Base-by-base conservation (phyloP, 2,888 invertebrate genomes). In the Tenthredo distinguenda region DNA sequence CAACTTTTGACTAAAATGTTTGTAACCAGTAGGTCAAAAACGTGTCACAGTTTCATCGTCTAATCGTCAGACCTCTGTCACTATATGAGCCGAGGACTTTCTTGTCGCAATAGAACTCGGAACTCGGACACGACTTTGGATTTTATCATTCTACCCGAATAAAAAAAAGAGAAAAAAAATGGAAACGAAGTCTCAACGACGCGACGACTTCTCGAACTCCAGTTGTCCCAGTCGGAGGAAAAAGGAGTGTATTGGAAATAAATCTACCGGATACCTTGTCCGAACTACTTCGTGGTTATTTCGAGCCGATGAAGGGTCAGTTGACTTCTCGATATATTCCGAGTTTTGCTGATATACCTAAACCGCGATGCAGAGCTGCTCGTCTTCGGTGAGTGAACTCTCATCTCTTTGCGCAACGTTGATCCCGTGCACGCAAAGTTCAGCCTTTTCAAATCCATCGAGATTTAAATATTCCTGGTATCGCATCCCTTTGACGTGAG, bases 401-500 rank as follows among this genome's bases (percentile, higher is more conserved):
- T n/a, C n/a, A n/a, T n/a, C n/a, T n/a, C n/a, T n/a, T n/a, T 76
- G 18, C 37, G 47, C n/a, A 47, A 12, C 43, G 76, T 21, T n/a
- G 43, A 47, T 43, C 76, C 34, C 79, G 18, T 21, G 21, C 26
- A 47, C 10, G 77, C 37, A 40, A 40, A 26, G 40, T 62, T 40
- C 62, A 18, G 58, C 21, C 34, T 62, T 58, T 81, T 62, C 40
- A 58, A 81, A 62, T 40, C 58, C 62, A 62, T 40, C n/a, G 58
- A 40, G 81, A 40, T 81, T 81, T 81, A 62, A 81, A 81, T 81
- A 62, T 81, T 40, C 81, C 81, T 12, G 62, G 50, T 55, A 79
- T 81, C 81, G 58, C 37, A 62, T 81, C 58, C 81, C 81, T 81
- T 81, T 81, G 58, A 81, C 40, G 58, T 31, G 81, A n/a, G 40